These are phyloP conservation scores for Charina bottae DNA, from an alignment of 2,113 vertebrate species.

Conservation along the genomic window DNA sequence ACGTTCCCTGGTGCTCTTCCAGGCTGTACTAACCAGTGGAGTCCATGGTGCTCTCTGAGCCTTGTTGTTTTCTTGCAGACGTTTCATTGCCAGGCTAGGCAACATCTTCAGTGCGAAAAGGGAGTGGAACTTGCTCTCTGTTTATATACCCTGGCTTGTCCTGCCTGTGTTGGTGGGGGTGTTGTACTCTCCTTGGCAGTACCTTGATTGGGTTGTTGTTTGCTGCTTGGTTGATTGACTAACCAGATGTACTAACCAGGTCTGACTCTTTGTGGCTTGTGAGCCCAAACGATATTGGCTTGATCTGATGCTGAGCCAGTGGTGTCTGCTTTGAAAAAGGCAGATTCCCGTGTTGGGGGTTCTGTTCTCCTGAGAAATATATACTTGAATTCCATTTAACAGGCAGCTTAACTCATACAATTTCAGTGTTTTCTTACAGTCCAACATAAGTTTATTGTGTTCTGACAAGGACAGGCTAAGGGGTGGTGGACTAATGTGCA, in stretches of 20 bases:
- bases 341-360: background rate
- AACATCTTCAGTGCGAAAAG: too few relatives aligned
- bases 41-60: too few relatives aligned
- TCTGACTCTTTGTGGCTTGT: background rate
- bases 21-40: background rate
- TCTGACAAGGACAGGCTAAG: background rate
- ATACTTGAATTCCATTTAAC: background rate
- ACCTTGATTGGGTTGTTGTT: too few relatives aligned
- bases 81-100: too few relatives aligned
- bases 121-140: too few relatives aligned
- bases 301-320: background rate
- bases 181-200: too few relatives aligned
- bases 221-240: too few relatives aligned
- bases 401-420: background rate
- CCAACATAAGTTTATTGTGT: background rate
- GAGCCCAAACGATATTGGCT: background rate
- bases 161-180: too few relatives aligned
- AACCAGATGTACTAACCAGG: background rate
- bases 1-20: background rate
- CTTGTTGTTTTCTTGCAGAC: too few relatives aligned
- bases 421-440: background rate
- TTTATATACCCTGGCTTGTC: too few relatives aligned
- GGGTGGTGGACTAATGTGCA: background rate
- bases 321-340: background rate
- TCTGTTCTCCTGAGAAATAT: background rate